Evolutionary conservation across 1,140 invertebrate species (phyloP).

Genomic region (Orchesella cincta): DNA sequence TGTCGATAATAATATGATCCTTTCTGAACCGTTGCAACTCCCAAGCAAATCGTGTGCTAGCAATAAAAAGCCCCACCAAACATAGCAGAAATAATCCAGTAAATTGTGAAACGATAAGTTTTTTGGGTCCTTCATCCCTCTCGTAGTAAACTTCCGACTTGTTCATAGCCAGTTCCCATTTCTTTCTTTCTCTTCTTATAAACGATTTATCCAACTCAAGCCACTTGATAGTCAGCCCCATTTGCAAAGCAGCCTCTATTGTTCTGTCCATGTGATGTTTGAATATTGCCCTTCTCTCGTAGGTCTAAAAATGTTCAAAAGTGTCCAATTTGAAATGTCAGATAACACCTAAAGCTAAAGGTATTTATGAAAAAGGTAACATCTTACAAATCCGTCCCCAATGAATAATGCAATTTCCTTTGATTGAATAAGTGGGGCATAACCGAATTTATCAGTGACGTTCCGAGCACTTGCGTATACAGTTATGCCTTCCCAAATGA

Average conservation of each 20-base stretch:
- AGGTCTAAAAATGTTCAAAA: neutral
- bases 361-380: neutral
- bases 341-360: neutral
- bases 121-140: neutral
- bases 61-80: neutral
- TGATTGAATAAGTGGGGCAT: neutral
- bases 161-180: neutral
- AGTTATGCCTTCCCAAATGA: neutral
- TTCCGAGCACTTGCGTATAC: neutral
- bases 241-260: conserved; percentile 6
- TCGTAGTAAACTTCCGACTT: neutral
- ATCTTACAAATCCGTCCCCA: neutral
- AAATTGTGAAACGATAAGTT: conserved; percentile 5
- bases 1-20: too few species aligned
- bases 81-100: neutral
- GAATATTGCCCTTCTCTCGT: neutral
- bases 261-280: neutral
- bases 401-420: neutral
- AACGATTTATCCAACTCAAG: neutral
- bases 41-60: too few species aligned
- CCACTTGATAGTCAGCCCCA: conserved; percentile 16
- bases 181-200: neutral
- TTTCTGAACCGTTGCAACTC: too few species aligned
- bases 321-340: too few species aligned
- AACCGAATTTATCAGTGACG: neutral